phyloP scores from a whole-genome alignment of 1,140 invertebrate genomes.

The Aplysia californica region DNA sequence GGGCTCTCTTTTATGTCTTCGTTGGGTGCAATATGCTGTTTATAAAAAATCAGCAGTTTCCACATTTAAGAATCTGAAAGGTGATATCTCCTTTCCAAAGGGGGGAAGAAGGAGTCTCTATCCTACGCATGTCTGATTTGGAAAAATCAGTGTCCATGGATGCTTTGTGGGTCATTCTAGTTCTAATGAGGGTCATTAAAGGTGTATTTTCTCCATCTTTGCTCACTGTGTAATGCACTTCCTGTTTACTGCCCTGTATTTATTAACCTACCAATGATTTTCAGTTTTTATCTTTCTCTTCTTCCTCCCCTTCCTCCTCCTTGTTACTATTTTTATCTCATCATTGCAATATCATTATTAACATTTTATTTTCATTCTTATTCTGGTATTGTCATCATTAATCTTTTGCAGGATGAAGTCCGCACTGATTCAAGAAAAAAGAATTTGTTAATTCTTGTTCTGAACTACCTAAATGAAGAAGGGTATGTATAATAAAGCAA shows the following conservation, averaged over 20 bases:
- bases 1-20: too few relatives aligned
- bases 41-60: too few relatives aligned
- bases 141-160: too few relatives aligned
- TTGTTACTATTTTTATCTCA: background rate
- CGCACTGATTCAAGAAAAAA: conserved; percentile 76
- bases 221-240: background rate
- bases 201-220: too few relatives aligned
- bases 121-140: too few relatives aligned
- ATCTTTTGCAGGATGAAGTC: conserved; percentile 67
- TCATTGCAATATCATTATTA: background rate
- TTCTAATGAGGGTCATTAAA: too few relatives aligned
- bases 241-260: background rate
- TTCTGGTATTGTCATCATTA: conserved; percentile 9
- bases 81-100: too few relatives aligned
- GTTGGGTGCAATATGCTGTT: too few relatives aligned
- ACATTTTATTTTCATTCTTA: background rate
- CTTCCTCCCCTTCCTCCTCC: too few relatives aligned
- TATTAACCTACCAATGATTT: background rate
- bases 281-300: background rate
- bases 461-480: conserved; percentile 81
- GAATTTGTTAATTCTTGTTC: conserved; percentile 81
- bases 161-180: too few relatives aligned
- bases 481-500: conserved; percentile 71
- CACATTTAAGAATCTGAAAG: too few relatives aligned
- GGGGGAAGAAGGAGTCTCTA: too few relatives aligned